A percentile compares a stretch with the other conserved stretches of the same genome.
These are phyloP conservation scores for Arenaria interpres DNA, from an alignment of 2,113 vertebrate species.

Conservation along the genomic window DNA sequence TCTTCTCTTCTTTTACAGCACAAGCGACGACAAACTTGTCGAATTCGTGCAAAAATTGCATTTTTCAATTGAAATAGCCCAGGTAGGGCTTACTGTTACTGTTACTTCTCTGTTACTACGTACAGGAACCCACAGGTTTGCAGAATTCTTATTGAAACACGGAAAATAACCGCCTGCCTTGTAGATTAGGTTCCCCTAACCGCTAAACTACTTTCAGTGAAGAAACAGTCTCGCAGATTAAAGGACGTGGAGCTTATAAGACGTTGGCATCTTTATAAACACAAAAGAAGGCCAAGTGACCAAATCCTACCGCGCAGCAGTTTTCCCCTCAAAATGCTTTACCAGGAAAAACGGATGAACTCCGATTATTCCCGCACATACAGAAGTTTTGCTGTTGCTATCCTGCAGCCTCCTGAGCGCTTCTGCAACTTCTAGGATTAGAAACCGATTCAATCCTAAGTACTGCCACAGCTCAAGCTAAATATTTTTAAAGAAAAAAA, in stretches of 20 bases:
- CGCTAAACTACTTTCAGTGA: neutral
- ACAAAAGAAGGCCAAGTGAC: neutral
- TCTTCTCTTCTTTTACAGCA: neutral
- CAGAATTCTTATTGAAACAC: neutral
- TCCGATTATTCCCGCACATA: neutral
- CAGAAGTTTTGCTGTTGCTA: neutral
- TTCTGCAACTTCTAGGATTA: neutral
- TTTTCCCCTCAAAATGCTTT: neutral
- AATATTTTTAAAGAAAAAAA: slow-evolving; percentile 7
- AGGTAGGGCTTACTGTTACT: neutral
- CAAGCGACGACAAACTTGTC: neutral
- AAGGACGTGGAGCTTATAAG: neutral
- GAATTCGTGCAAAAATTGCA: neutral
- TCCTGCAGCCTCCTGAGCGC: neutral
- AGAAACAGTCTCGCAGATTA: neutral
- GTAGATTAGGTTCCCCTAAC: neutral
- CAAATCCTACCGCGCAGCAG: neutral
- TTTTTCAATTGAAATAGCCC: neutral
- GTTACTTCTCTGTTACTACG: no score
- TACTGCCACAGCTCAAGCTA: neutral
- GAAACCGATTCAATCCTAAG: neutral
- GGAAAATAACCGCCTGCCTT: neutral
- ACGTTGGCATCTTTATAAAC: neutral
- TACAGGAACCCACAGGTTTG: neutral
- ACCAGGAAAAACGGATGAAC: neutral